Evolutionary conservation across 2,113 vertebrate species (phyloP).

Genomic region (Neomonachus schauinslandi): DNA sequence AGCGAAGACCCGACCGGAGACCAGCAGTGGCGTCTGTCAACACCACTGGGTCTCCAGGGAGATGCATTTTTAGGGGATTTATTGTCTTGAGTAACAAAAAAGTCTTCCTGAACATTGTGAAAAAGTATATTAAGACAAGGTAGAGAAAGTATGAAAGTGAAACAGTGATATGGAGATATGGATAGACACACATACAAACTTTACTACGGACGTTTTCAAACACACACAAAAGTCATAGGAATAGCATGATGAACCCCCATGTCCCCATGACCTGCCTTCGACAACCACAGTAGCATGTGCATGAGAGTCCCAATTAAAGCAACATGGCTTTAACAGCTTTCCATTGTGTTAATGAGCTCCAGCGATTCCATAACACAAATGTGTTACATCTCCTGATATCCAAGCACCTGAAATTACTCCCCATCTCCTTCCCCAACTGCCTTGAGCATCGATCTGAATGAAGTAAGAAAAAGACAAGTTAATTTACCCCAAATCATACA

Average conservation of each 20-base stretch:
- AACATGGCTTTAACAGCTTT: not conserved
- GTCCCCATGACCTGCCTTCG: not conserved
- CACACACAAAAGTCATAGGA: not conserved
- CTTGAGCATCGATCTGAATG: not conserved
- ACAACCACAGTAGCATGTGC: not conserved
- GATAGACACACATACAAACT: not conserved
- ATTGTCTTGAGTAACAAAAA: conserved; percentile 7
- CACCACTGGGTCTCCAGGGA: not conserved
- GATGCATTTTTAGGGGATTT: not conserved
- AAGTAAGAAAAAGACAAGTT: not conserved
- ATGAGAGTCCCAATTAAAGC: not conserved
- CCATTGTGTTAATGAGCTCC: not conserved
- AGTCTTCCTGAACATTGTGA: not conserved
- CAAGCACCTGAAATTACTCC: not conserved
- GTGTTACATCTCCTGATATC: not conserved
- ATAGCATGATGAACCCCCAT: not conserved
- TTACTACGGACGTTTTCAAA: not conserved
- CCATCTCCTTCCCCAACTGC: not conserved
- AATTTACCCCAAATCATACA: not conserved
- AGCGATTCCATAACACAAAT: not conserved
- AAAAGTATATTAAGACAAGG: not conserved
- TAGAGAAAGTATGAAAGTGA: not conserved
- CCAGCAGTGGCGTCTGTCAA: not conserved
- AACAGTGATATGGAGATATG: not conserved
- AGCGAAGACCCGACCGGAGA: not conserved